Base-by-base conservation (phyloP, 2,888 invertebrate species). In the Acanthosepion esculentum region DNA sequence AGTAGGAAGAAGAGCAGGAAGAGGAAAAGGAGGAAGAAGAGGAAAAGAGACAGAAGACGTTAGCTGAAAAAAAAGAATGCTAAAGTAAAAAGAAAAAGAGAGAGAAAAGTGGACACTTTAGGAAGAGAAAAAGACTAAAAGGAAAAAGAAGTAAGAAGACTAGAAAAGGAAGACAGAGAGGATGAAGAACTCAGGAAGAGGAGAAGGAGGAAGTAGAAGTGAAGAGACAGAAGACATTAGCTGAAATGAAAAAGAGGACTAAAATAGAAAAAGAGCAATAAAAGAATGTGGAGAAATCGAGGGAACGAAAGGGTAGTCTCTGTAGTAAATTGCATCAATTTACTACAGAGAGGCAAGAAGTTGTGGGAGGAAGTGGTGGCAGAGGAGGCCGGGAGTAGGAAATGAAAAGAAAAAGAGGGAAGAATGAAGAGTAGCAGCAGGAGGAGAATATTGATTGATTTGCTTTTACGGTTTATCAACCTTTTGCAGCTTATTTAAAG, bases 1-100 rank as follows among this genome's bases (percentile, higher is more conserved):
- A 26, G 0, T 0, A 64, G 1, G 64, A 26, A 8, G n/a, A 78
- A n/a, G n/a, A 78, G 7, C 7, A 7, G 8, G 29, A n/a, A 8
- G 8, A n/a, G 0, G n/a, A n/a, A 5, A 15, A n/a, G n/a, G n/a
- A n/a, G 7, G n/a, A 8, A 78, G n/a, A n/a, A 78, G n/a, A n/a
- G n/a, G 12, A 7, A 0, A 8, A 18, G 10, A 1, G 3, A n/a
- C n/a, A n/a, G n/a, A 78, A n/a, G n/a, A 10, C 3, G 3, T 3
- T 26, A 64, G 29, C 23, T 4, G 64, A 78, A 15, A 78, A 29
- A 78, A 8, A 78, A 78, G 18, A 78, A 10, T 8, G n/a, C 29
- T 29, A n/a, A 12, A 29, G 1, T 1, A n/a, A n/a, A n/a, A n/a
- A n/a, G 78, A 78, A n/a, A 1, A 29, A 8, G 10, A n/a, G 2